Percentiles rank a stretch among this genome's conserved stretches.
Conservation (phyloP, 2,888 invertebrate species). For the Druceiella hillmani region DNA sequence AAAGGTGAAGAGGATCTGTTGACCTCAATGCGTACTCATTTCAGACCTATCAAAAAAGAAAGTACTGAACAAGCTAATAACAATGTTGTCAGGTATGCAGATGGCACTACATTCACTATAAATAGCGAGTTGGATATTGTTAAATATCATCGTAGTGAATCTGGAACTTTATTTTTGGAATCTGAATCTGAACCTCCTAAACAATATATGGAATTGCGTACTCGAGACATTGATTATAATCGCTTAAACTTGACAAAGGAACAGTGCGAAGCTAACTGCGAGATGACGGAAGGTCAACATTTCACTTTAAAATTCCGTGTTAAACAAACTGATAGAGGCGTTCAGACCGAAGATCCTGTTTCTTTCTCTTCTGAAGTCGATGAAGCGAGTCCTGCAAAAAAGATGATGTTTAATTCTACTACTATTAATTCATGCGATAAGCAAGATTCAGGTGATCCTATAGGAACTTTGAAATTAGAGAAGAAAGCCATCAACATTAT, state of each 20-base stretch:
- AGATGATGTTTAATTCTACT: too few relatives aligned
- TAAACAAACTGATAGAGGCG: constrained; percentile 35
- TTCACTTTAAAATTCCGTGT: constrained; percentile 65
- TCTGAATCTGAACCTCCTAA: constrained; percentile 40
- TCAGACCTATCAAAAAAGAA: constrained; percentile 70
- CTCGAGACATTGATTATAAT: constrained; percentile 38
- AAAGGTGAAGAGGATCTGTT: constrained; percentile 65
- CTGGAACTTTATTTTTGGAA: constrained; percentile 57
- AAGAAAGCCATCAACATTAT: too few relatives aligned
- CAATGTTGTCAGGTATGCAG: constrained; percentile 44
- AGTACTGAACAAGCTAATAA: constrained; percentile 31
- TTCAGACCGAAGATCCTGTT: constrained; percentile 35
- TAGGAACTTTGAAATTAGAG: too few relatives aligned
- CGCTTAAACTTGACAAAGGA: constrained; percentile 36
- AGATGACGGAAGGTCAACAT: constrained; percentile 36
- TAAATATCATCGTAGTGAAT: constrained; percentile 60
- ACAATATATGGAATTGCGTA: constrained; percentile 52
- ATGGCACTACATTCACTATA: constrained; percentile 71
- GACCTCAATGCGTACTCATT: constrained; percentile 75
- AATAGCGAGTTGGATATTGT: constrained; percentile 57
- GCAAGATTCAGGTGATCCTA: too few relatives aligned
- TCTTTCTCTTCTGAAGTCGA: too few relatives aligned
- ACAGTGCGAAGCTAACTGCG: constrained; percentile 31
- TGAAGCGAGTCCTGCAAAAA: too few relatives aligned
- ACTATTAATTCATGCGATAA: too few relatives aligned